Evolutionary conservation across 2,113 vertebrate genomes (phyloP), one percentile per base, ranked within the genome.

Genomic region (Semnornis frantzii): DNA sequence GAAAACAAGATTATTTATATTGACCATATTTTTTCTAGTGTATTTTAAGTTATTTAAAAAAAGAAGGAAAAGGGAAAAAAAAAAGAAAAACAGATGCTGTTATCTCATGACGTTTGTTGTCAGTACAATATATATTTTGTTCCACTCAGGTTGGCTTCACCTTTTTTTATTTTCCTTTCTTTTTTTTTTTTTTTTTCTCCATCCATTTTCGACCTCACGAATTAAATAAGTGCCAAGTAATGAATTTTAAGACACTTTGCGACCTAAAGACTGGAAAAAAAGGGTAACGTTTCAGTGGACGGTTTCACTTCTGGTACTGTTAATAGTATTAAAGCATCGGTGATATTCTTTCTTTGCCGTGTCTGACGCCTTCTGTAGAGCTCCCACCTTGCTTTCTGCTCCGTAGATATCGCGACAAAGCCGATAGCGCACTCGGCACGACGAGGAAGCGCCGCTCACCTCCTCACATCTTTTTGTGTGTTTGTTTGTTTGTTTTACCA

Each of bases 1-100:
- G 98, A 98, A 98, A 98, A 98, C 98, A 94, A 98, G 97, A 97
- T 98, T 98, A 97, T 98, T 98, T 98, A 98, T 98, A 98, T 97
- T 98, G 98, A 97, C 97, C 98, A 98, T 98, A 98, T 98, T 98
- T 98, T 98, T 98, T 98, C 97, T 98, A 98, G 97, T 97, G 98
- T 98, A 97, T 98, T 97, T 97, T 98, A 98, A 98, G 97, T 98
- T 98, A 98, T 98, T 98, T 97, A 19, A 97, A 96, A 95, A 96
- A 82, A 23, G 59, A 66, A 85, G 58, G 52, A 24, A 52, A 52
- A 21, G 90, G 78, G 80, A 83, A 84, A 85, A 46, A 42, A 19
- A 54, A 18, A 13, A 28, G 15, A 12, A 48, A 48, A 85, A 75
- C 91, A 97, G 80, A 98, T 82, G 97, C 93, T 98, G 97, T 98